These are phyloP conservation scores for Lanius collurio DNA, from an alignment of 2,113 vertebrate genomes.

Conservation along the genomic window DNA sequence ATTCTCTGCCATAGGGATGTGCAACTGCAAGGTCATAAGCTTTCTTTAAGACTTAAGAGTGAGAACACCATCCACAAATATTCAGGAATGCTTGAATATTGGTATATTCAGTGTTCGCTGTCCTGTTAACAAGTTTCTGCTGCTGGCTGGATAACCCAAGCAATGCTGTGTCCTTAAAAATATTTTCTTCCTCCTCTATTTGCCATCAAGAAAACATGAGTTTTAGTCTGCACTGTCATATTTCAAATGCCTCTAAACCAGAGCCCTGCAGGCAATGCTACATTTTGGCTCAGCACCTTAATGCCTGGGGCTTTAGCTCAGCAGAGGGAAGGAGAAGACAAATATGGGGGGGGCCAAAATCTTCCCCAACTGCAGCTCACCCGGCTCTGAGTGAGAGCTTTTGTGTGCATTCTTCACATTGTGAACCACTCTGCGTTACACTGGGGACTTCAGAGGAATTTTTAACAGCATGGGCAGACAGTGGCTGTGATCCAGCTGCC, in stretches of 20 bases:
- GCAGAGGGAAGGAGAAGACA: neutral
- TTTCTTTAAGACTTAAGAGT: neutral
- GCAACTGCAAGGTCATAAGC: neutral
- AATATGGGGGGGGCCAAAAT: neutral
- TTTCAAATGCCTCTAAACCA: neutral
- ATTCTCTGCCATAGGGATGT: neutral
- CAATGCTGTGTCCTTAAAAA: neutral
- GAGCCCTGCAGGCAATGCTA: neutral
- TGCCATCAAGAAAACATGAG: neutral
- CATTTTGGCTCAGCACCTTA: neutral
- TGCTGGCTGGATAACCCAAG: neutral
- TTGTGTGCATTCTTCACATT: neutral
- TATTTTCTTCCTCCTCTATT: neutral
- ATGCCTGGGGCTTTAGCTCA: neutral
- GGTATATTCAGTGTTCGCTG: neutral
- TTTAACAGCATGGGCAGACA: neutral
- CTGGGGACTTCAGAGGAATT: neutral
- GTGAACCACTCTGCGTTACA: neutral
- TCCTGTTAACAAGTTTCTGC: neutral
- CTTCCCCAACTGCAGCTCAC: neutral
- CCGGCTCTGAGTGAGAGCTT: neutral
- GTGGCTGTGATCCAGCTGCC: neutral
- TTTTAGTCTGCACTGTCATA: neutral
- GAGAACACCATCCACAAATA: neutral
- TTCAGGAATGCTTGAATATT: neutral